Conservation (phyloP, 2,797 vertebrate genomes). For the Enteromius radiatus region DNA sequence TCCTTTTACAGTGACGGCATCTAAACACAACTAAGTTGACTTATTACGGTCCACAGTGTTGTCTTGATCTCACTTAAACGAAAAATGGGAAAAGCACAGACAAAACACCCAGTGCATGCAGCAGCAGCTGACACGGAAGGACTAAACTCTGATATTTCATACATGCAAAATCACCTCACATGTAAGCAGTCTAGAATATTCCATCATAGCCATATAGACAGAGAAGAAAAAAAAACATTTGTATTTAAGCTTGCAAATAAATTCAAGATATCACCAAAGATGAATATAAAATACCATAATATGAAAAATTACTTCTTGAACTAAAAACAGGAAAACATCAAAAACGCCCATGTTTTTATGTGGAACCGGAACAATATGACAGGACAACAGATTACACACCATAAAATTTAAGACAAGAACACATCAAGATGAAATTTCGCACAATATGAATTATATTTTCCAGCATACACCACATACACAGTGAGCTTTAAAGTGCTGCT, state of each 20-base stretch:
- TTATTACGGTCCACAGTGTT: slow-evolving; percentile 42
- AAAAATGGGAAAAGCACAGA: slow-evolving; percentile 27
- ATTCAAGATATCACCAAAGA: slow-evolving; percentile 6
- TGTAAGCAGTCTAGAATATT: slow-evolving; percentile 32
- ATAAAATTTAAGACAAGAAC: neutral
- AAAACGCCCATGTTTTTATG: neutral
- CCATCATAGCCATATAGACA: slow-evolving; percentile 14
- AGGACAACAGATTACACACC: neutral
- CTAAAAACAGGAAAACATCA: neutral
- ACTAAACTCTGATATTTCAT: slow-evolving; percentile 17
- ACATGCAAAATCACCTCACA: slow-evolving; percentile 44
- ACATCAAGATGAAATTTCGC: slow-evolving; percentile 12
- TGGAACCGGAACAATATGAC: neutral
- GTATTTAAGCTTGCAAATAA: slow-evolving; percentile 3
- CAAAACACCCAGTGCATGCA: slow-evolving; percentile 51
- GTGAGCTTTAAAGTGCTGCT: slow-evolving; percentile 43
- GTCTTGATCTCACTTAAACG: neutral
- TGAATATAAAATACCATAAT: neutral
- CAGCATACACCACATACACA: slow-evolving; percentile 20
- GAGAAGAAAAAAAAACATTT: neutral
- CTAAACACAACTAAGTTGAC: slow-evolving; percentile 27
- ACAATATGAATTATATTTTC: slow-evolving; percentile 16
- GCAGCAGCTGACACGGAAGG: slow-evolving; percentile 39
- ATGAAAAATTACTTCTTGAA: neutral
- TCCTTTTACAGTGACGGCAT: slow-evolving; percentile 21